Base-by-base conservation (phyloP, 2,113 vertebrate genomes). In the Sus scrofa region DNA sequence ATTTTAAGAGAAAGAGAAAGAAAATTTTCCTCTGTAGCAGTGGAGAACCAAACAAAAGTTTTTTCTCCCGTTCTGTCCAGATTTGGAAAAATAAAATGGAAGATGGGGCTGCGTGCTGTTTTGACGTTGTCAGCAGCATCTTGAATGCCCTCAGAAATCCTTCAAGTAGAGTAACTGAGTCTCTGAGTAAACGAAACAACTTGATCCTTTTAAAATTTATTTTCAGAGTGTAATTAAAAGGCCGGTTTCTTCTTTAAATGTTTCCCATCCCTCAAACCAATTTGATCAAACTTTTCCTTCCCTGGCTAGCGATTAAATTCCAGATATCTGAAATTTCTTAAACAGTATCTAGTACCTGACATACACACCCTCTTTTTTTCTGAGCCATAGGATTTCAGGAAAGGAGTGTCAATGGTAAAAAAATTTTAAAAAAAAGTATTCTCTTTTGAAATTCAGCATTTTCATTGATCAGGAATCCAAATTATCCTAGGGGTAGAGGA, bases 361-460 rank as follows among this genome's bases (percentile, higher is more conserved):
- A 71, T 63, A 44, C 44, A 44, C 44, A 44, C 44, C 44, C 44
- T 44, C 44, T 44, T 44, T 89, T 89, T 27, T 84, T 83, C 74
- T 81, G 32, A 79, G 50, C 39, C 52, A 5, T 32, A 74, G 37
- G 62, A 54, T 62, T 91, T 95, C 37, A 20, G 86, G 70, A 63
- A 73, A 68, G 56, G 34, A 77, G 56, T 58, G 20, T 65, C 94
- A 15, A 3, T 26, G 74, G 32, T 74, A 62, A 89, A 50, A 71
- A 52, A n/a, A n/a, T n/a, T n/a, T n/a, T n/a, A n/a, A n/a, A n/a
- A 60, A 89, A 50, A 71, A 52, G 74, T 70, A 50, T 82, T 96
- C 95, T 86, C 94, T 94, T 95, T 96, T 96, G 78, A 91, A 96
- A 94, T 91, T 86, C 78, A 86, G 32, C n/a, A 67, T 84, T 89